Conservation (phyloP, 2,888 invertebrate genomes). For the Dione juno region DNA sequence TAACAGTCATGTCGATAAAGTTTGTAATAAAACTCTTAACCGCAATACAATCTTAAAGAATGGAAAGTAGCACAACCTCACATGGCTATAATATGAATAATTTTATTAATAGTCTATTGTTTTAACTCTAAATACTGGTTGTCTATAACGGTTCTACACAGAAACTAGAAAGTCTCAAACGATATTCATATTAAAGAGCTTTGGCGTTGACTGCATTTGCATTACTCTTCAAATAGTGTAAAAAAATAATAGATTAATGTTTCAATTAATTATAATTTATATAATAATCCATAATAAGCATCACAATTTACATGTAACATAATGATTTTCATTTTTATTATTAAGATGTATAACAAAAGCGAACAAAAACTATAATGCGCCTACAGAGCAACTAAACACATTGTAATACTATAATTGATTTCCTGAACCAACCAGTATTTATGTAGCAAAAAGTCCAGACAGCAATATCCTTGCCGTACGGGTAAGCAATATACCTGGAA, state of each 20-base stretch:
- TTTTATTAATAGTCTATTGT: conserved; percentile 48
- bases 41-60: conserved; percentile 18
- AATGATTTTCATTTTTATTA: background rate
- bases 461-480: conserved; percentile 68
- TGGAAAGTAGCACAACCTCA: conserved; percentile 35
- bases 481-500: conserved; percentile 42
- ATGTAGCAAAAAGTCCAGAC: conserved; percentile 32
- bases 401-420: background rate
- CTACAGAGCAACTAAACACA: background rate
- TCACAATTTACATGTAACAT: background rate
- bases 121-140: conserved; percentile 39
- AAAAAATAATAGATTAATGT: background rate
- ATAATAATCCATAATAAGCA: background rate
- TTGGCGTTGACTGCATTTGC: too few species aligned
- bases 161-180: conserved; percentile 25
- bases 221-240: too few species aligned
- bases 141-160: conserved; percentile 31
- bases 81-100: conserved; percentile 38
- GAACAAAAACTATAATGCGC: background rate
- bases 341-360: background rate
- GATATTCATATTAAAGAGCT: conserved; percentile 14
- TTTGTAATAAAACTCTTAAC: conserved; percentile 3
- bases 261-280: background rate
- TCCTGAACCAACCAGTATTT: conserved; percentile 17
- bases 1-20: background rate